These are phyloP conservation scores for Jordanella pulchra DNA, from an alignment of 2,797 vertebrate species.

Conservation along the genomic window DNA sequence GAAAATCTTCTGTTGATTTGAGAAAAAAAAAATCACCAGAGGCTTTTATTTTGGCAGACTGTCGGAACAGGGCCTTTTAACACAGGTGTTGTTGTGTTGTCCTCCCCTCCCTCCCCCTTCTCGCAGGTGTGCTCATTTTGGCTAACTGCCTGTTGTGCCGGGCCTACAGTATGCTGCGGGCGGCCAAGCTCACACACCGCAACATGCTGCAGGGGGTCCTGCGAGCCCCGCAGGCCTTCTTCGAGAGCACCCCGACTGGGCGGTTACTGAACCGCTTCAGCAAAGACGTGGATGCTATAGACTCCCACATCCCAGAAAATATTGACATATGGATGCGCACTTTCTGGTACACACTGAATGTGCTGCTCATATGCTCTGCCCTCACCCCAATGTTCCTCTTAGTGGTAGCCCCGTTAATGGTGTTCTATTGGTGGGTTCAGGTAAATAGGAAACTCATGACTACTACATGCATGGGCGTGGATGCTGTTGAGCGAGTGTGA, in stretches of 20 bases:
- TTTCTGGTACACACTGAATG: conserved; percentile 86
- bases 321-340: conserved; percentile 88
- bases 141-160: conserved; percentile 79
- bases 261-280: conserved; percentile 85
- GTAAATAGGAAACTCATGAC: conserved; percentile 84
- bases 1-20: neutral
- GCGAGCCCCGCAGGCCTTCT: conserved; percentile 83
- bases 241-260: conserved; percentile 82
- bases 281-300: conserved; percentile 85
- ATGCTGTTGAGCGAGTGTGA: conserved; percentile 55
- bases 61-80: conserved; percentile 43
- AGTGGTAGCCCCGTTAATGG: conserved; percentile 83
- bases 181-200: conserved; percentile 76
- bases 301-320: conserved; percentile 81
- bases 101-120: conserved; percentile 43
- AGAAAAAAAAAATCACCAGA: conserved; percentile 5
- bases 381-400: conserved; percentile 86
- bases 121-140: conserved; percentile 82
- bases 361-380: conserved; percentile 85
- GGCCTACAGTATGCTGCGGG: conserved; percentile 80
- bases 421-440: conserved; percentile 89
- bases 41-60: conserved; percentile 6
- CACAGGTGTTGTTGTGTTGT: conserved; percentile 57
- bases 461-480: conserved; percentile 68
- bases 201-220: conserved; percentile 81